Conservation (phyloP, 2,797 vertebrate species). For the Triplophysa yarkandensis region DNA sequence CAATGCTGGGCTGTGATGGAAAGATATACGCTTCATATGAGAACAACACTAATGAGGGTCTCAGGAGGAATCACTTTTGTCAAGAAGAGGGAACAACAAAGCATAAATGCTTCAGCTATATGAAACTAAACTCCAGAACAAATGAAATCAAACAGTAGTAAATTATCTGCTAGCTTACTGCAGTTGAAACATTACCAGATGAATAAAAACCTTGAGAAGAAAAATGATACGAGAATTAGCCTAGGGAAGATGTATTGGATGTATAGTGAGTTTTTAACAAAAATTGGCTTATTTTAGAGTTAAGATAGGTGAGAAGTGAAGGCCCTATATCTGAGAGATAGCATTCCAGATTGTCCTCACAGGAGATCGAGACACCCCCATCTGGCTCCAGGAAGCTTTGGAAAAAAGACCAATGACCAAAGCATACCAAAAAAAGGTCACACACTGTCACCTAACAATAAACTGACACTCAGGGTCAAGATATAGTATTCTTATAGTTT, state of each 20-base stretch:
- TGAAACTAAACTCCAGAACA: slow-evolving; percentile 12
- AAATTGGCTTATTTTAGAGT: neutral
- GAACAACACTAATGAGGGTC: slow-evolving; percentile 31
- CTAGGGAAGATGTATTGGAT: neutral
- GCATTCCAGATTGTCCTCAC: slow-evolving; percentile 21
- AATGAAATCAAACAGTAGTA: slow-evolving; percentile 17
- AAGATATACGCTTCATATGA: slow-evolving; percentile 37
- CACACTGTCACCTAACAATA: no score
- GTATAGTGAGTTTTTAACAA: neutral
- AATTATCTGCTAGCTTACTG: neutral
- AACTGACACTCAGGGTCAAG: no score
- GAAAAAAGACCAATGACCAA: slow-evolving; percentile 16
- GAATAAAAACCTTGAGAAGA: neutral
- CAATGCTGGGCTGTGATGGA: slow-evolving; percentile 44
- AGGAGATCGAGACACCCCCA: slow-evolving; percentile 21
- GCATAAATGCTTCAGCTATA: neutral
- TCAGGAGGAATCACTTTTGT: slow-evolving; percentile 27
- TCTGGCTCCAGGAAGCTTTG: slow-evolving; percentile 27
- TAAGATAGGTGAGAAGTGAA: neutral
- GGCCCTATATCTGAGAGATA: slow-evolving; percentile 9
- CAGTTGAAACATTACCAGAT: neutral
- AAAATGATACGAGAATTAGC: neutral
- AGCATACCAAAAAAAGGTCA: slow-evolving; percentile 14
- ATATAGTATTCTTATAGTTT: no score
- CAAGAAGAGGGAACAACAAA: slow-evolving; percentile 23